phyloP scores from a whole-genome alignment of 2,797 vertebrate genomes.

The Coccyzus lansbergi region DNA sequence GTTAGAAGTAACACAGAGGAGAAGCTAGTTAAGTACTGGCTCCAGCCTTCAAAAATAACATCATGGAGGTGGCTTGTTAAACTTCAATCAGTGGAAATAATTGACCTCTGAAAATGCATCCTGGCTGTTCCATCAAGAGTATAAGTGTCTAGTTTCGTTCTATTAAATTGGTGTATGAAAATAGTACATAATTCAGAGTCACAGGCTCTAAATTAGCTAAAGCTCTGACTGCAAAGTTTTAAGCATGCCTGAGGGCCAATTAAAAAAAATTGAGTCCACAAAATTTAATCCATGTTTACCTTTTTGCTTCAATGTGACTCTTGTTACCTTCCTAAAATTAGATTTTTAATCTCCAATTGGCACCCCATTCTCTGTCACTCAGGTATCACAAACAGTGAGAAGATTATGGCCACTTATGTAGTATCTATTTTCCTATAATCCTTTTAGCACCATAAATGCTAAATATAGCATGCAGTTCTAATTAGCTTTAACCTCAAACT shows the following conservation, averaged over 20 bases:
- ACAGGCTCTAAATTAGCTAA: background rate
- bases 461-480: slow-evolving; percentile 44
- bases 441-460: slow-evolving; percentile 63
- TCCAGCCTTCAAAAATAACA: background rate
- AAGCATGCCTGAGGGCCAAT: background rate
- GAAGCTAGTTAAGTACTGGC: background rate
- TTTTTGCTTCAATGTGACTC: slow-evolving; percentile 46
- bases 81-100: background rate
- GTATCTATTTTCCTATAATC: slow-evolving; percentile 68
- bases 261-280: slow-evolving; percentile 18
- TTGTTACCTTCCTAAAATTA: slow-evolving; percentile 64
- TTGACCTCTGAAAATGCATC: background rate
- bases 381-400: slow-evolving; percentile 58
- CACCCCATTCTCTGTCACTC: slow-evolving; percentile 45
- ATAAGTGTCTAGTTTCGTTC: background rate
- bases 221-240: background rate
- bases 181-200: background rate
- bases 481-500: slow-evolving; percentile 35
- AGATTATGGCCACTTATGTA: slow-evolving; percentile 63
- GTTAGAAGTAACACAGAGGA: background rate
- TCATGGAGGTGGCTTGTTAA: background rate
- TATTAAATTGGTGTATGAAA: background rate
- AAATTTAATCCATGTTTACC: slow-evolving; percentile 34
- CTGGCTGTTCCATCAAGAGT: background rate
- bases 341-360: slow-evolving; percentile 69